A percentile compares a stretch with the other conserved stretches of the same genome.
Conservation (phyloP, 1,140 invertebrate genomes). For the Diprion similis region DNA sequence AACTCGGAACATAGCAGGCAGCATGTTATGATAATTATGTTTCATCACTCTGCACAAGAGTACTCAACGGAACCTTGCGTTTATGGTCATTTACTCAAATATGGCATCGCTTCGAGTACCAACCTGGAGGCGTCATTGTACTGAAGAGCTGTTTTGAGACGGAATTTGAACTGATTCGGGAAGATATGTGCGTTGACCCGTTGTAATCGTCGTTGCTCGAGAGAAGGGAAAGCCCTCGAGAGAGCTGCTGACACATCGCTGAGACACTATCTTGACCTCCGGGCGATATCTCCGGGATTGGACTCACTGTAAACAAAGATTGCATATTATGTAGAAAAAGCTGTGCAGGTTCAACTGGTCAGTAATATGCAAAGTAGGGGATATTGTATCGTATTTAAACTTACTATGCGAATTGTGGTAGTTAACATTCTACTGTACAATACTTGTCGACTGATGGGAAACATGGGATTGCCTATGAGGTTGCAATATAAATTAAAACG, state of each 20-base stretch:
- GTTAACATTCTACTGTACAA: too few species aligned
- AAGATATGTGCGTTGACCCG: conserved; percentile 61
- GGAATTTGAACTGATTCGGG: conserved; percentile 39
- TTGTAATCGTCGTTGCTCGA: conserved; percentile 70
- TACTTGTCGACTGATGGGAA: too few species aligned
- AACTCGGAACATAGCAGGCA: too few species aligned
- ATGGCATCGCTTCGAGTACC: conserved; percentile 11
- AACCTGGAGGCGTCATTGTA: conserved; percentile 42
- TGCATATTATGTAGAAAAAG: not conserved
- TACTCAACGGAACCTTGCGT: too few species aligned
- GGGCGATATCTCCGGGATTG: conserved; percentile 83
- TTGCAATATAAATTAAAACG: too few species aligned
- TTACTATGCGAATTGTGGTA: too few species aligned
- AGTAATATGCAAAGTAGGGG: not conserved
- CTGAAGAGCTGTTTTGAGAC: conserved; percentile 50
- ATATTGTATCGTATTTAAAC: too few species aligned
- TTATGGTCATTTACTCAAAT: not conserved
- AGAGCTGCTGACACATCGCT: conserved; percentile 87
- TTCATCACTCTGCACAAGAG: too few species aligned
- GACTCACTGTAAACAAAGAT: conserved; percentile 67
- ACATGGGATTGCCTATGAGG: too few species aligned
- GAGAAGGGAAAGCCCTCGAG: conserved; percentile 81
- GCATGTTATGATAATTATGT: too few species aligned
- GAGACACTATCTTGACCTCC: conserved; percentile 78
- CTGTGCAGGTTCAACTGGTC: conserved; percentile 22